Base-by-base conservation (phyloP, 2,888 invertebrate species). In the Belgica antarctica region DNA sequence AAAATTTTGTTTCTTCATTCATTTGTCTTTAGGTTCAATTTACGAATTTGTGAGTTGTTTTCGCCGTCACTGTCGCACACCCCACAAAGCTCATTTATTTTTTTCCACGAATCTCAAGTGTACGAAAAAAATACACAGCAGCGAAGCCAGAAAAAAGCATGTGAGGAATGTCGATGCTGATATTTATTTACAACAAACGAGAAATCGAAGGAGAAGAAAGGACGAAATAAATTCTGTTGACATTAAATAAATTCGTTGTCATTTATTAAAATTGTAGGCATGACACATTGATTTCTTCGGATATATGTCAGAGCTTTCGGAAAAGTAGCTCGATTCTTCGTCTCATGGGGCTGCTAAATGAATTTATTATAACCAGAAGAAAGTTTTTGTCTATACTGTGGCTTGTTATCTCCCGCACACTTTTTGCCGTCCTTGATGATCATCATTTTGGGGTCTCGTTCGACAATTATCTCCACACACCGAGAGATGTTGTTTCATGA, bases 231-330 rank as follows among this genome's bases (percentile, higher is more conserved):
- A 22, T 52, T n/a, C 15, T 52, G 52, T 52, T 52, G 52, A 52
- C 52, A 22, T 52, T 19, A 52, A 52, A 52, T 52, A 52, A 52
- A 52, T 52, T 52, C 52, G 52, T 22, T n/a, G 52, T 52, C 52
- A 52, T 52, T 52, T 52, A 52, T 52, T 52, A 52, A 52, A 52
- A 52, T 52, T 22, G 52, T 52, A 7, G 52, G 52, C 52, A 52
- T n/a, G 52, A 52, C 52, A 52, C 52, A 52, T 52, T 52, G 52
- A 52, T 52, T 52, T 52, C 22, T 5, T 52, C n/a, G 46, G 46
- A 46, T 46, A 15, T 5, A n/a, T 46, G 8, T 15, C 46, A 46
- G 46, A 5, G n/a, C 46, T 4, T 10, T 46, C 10, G n/a, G 4
- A 46, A 15, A 8, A 46, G 15, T 34, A 7, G 34, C 46, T 52